A percentile compares a stretch with the other conserved stretches of the same genome.
These are phyloP conservation scores for Orius laevigatus DNA, from an alignment of 1,140 invertebrate species.

Conservation along the genomic window DNA sequence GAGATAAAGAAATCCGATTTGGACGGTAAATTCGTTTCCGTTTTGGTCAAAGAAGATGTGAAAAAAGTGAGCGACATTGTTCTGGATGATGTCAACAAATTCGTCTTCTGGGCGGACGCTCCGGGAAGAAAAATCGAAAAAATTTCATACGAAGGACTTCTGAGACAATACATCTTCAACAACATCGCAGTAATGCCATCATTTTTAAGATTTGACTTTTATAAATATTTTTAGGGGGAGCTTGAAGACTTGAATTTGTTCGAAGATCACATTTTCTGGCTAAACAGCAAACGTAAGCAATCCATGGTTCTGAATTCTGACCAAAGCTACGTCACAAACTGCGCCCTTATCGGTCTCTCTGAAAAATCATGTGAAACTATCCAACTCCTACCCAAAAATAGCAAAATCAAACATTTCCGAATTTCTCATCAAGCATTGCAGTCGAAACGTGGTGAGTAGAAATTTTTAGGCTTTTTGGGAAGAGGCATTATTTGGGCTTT, in stretches of 20 bases:
- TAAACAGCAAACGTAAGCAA: slow-evolving; percentile 1
- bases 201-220: background rate
- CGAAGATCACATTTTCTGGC: slow-evolving; percentile 20
- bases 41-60: slow-evolving; percentile 9
- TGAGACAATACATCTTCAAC: slow-evolving; percentile 13
- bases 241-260: slow-evolving; percentile 13
- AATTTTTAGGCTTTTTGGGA: no score
- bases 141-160: slow-evolving; percentile 20
- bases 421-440: no score
- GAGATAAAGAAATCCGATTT: slow-evolving; percentile 18
- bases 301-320: no score
- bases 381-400: no score
- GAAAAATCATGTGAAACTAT: no score
- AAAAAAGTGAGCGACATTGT: slow-evolving; percentile 18
- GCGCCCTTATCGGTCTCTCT: no score
- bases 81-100: slow-evolving; percentile 20
- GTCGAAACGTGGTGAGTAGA: no score
- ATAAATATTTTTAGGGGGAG: background rate
- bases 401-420: no score
- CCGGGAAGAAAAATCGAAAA: slow-evolving; percentile 17
- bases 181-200: slow-evolving; percentile 13
- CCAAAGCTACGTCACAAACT: no score
- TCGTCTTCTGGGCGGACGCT: slow-evolving; percentile 22
- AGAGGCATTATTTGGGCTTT: no score
- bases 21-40: slow-evolving; percentile 13